Base-by-base conservation (phyloP, 1,140 invertebrate species). In the Formica exsecta region DNA sequence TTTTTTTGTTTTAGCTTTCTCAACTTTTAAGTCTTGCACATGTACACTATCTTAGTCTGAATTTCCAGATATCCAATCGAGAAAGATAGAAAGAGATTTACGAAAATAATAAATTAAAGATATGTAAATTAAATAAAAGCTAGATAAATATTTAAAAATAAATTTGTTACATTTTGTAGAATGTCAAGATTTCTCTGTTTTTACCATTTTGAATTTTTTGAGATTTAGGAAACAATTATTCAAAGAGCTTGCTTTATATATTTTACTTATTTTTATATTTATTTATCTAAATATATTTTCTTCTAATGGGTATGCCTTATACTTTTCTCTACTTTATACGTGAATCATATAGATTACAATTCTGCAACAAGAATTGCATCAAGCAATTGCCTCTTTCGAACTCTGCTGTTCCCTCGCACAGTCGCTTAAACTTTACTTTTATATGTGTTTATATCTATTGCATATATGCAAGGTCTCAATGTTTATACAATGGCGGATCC, bases 41-140 rank as follows among this genome's bases (percentile, higher is more conserved):
- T 89, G 41, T 57, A 73, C 88, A 89, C 88, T 71, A 51, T 87
- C 85, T 88, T 86, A 81, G 57, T 86, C 76, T 86, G 22, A 61
- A 71, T 57, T 54, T 51, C 25, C 22, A 76, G 68, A 25, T 74
- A 11, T 84, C 19, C 36, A n/a, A 3, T 48, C 16, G 48, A 51
- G 48, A 51, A 51, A 51, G 5, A 16, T 11, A 48, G 44, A 16
- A 13, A 51, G 4, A 51, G 3, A 51, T 51, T 51, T 51, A 6
- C 48, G 4, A 51, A 16, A 51, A 19, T 19, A 51, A 4, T 51
- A 51, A 48, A 51, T 51, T 19, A 6, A 16, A 48, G 3, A 48
- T 11, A 48, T 48, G 68, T 48, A 48, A 22, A 70, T 29, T 48
- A 70, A 16, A 25, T 16, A n/a, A 11, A 36, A 44, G 3, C 16